Evolutionary conservation across 1,140 invertebrate genomes (phyloP).

Genomic region (Paraescarpia echinospica): DNA sequence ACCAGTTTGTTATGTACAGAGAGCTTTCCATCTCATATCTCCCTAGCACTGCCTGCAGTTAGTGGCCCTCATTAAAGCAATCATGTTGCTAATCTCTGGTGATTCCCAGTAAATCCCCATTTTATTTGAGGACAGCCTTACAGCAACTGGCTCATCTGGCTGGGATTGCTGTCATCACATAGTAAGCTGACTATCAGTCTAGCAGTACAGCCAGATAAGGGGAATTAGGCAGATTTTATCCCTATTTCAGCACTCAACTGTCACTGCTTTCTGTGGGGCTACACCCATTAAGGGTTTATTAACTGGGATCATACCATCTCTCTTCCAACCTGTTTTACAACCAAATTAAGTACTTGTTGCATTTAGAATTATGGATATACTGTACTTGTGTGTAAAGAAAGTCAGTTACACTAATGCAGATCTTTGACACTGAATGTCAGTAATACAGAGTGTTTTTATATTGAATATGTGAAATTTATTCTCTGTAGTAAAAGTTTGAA

Average conservation of each 20-base stretch:
- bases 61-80: background rate
- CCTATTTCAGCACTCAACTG: background rate
- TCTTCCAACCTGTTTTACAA: background rate
- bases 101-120: background rate
- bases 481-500: background rate
- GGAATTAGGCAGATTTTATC: background rate
- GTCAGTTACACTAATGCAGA: background rate
- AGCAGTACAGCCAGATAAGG: background rate
- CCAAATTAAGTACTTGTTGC: background rate
- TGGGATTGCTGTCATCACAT: background rate
- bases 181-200: background rate
- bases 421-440: too few species aligned
- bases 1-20: conserved; percentile 6
- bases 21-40: background rate
- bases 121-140: background rate
- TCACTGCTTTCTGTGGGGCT: background rate
- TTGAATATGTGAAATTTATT: too few species aligned
- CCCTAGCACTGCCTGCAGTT: background rate
- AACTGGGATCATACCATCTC: background rate
- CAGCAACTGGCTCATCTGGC: background rate
- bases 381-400: background rate
- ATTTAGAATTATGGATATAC: background rate
- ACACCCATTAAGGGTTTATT: background rate
- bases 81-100: background rate
- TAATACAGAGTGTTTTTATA: too few species aligned